Evolutionary conservation across 2,888 invertebrate species (phyloP).

Genomic region (Drosophila percnosoma): DNA sequence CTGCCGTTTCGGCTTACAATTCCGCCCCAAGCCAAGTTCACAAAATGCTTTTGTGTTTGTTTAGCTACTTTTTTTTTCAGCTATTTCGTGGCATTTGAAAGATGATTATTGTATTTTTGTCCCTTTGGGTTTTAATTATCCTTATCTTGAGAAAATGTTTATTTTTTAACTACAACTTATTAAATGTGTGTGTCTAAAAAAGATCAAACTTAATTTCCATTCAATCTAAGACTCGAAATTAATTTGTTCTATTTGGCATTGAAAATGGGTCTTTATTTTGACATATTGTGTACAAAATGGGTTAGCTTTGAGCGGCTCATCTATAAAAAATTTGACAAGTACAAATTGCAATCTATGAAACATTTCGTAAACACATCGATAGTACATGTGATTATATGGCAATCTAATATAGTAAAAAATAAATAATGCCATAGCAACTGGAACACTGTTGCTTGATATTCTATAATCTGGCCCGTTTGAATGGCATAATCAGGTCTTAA

Average conservation of each 20-base stretch:
- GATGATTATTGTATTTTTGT: not conserved
- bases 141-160: not conserved
- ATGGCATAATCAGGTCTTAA: slow-evolving; percentile 31
- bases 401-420: not conserved
- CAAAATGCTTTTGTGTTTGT: slow-evolving; percentile 5
- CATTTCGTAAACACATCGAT: not conserved
- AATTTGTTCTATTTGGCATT: not conserved
- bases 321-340: too few species aligned
- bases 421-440: not conserved
- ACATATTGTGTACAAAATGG: too few species aligned
- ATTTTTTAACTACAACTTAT: not conserved
- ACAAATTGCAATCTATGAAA: not conserved
- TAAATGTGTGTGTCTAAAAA: not conserved
- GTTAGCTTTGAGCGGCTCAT: too few species aligned
- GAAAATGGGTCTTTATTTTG: not conserved
- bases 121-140: not conserved
- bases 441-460: not conserved
- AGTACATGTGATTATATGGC: not conserved
- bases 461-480: slow-evolving; percentile 16
- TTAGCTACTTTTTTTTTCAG: not conserved
- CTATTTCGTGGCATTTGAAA: slow-evolving; percentile 4
- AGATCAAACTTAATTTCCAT: not conserved
- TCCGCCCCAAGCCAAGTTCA: slow-evolving; percentile 16
- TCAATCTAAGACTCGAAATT: not conserved
- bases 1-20: slow-evolving; percentile 22